Evolutionary conservation across 64 coral and sea anemone species (phyloP).

Genomic region (Porites lutea): DNA sequence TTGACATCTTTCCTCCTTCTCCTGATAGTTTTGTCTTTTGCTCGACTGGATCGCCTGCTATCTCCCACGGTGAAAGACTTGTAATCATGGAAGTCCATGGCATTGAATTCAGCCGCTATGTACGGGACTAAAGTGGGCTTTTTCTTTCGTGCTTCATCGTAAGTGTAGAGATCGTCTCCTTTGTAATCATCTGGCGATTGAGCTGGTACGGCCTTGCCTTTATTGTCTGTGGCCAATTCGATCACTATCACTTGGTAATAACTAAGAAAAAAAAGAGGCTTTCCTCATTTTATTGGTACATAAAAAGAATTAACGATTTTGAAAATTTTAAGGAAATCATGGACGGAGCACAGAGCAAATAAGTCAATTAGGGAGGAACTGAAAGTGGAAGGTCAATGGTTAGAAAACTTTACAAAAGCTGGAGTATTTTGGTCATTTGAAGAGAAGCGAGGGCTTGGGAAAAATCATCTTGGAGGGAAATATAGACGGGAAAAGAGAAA

Average conservation of each 20-base stretch:
- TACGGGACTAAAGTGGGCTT: constrained; percentile 65
- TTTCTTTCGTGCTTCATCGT: constrained; percentile 60
- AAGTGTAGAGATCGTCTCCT: constrained; percentile 60
- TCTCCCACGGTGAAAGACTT: constrained; percentile 65
- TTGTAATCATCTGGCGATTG: constrained; percentile 39
- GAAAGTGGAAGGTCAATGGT: too few relatives aligned
- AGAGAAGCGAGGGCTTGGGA: too few relatives aligned
- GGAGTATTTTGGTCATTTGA: too few relatives aligned
- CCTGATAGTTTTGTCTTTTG: constrained; percentile 6
- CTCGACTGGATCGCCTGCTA: background rate
- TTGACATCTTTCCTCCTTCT: constrained; percentile 18
- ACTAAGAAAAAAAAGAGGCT: background rate
- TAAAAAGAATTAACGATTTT: too few relatives aligned
- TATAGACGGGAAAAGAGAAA: too few relatives aligned
- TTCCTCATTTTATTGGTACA: too few relatives aligned
- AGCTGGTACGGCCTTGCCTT: constrained; percentile 25
- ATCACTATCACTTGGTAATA: constrained; percentile 69
- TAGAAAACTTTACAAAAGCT: too few relatives aligned
- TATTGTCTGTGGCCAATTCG: constrained; percentile 58
- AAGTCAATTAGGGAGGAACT: too few relatives aligned
- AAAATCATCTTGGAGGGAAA: too few relatives aligned
- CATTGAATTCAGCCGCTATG: constrained; percentile 76
- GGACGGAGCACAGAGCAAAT: too few relatives aligned
- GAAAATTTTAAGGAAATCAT: too few relatives aligned
- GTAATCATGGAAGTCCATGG: constrained; percentile 47